Conservation (phyloP, 2,888 invertebrate species). For the Phorcus lineatus region DNA sequence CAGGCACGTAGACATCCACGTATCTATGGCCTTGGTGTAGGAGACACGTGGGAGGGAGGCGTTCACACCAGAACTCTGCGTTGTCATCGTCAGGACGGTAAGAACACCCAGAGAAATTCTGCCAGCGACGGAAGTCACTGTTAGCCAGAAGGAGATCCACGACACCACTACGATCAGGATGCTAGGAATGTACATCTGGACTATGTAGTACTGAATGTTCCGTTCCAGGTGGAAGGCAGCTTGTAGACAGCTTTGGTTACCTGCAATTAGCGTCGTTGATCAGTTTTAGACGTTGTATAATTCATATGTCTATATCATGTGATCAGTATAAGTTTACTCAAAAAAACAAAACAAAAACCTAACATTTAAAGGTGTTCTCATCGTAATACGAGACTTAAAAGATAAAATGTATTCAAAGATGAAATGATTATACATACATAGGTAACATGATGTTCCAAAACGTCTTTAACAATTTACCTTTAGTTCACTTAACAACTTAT, state of each 20-base stretch:
- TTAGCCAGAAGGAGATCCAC: constrained; percentile 67
- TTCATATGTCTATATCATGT: no score
- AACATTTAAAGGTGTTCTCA: no score
- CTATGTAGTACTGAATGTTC: constrained; percentile 98
- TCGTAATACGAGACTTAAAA: no score
- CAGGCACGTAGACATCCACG: constrained; percentile 34
- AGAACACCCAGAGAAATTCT: constrained; percentile 61
- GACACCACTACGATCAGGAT: constrained; percentile 65
- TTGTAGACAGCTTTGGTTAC: constrained; percentile 97
- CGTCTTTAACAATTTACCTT: no score
- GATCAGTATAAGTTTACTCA: no score
- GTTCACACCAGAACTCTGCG: constrained; percentile 62
- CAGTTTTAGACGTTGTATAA: not conserved
- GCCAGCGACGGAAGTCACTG: constrained; percentile 62
- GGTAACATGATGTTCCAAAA: no score
- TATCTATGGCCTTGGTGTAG: constrained; percentile 41
- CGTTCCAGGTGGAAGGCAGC: constrained; percentile 96
- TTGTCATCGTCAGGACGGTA: constrained; percentile 64
- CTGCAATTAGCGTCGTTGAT: constrained; percentile 78
- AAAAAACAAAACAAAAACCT: no score
- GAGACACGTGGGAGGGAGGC: constrained; percentile 77
- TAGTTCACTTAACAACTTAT: no score
- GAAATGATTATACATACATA: no score
- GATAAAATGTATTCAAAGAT: no score
- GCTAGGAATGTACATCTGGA: constrained; percentile 99